phyloP scores from a whole-genome alignment of 2,113 vertebrate genomes.

The Ameiurus melas region DNA sequence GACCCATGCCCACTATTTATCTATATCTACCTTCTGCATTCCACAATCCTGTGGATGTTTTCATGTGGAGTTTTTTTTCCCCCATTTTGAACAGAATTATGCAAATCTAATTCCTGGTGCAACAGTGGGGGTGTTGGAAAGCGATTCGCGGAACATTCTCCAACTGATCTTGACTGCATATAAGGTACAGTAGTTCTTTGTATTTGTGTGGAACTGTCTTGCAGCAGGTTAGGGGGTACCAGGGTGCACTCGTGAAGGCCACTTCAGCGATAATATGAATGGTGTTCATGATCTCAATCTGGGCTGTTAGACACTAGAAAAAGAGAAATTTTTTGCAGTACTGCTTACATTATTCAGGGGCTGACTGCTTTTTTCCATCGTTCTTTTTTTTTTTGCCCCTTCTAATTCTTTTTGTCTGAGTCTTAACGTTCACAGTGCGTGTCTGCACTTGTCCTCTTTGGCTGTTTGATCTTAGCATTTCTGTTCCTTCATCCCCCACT shows the following conservation, averaged over 20 bases:
- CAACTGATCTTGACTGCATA: constrained; percentile 92
- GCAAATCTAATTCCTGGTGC: constrained; percentile 94
- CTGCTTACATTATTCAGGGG: background rate
- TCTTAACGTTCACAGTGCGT: constrained; percentile 30
- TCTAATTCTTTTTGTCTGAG: constrained; percentile 8
- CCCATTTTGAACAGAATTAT: constrained; percentile 81
- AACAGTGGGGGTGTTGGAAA: constrained; percentile 83
- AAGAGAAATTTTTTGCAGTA: too few relatives aligned
- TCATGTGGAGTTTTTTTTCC: background rate
- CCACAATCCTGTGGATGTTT: background rate
- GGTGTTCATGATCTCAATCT: too few relatives aligned
- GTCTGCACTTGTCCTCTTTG: constrained; percentile 49
- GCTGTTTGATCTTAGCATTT: constrained; percentile 51
- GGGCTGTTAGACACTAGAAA: too few relatives aligned
- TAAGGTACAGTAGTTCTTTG: constrained; percentile 72
- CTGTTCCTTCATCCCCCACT: constrained; percentile 23
- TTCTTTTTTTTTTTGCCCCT: background rate
- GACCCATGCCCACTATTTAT: constrained; percentile 11
- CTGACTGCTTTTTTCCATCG: constrained; percentile 51
- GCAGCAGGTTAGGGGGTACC: background rate
- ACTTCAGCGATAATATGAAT: too few relatives aligned
- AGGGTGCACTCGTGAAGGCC: background rate
- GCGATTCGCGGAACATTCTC: constrained; percentile 90
- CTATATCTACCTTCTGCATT: background rate
- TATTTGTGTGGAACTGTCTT: background rate